Evolutionary conservation across 2,113 vertebrate species (phyloP), one percentile per base, ranked within the genome.

Genomic region (Gadus macrocephalus): DNA sequence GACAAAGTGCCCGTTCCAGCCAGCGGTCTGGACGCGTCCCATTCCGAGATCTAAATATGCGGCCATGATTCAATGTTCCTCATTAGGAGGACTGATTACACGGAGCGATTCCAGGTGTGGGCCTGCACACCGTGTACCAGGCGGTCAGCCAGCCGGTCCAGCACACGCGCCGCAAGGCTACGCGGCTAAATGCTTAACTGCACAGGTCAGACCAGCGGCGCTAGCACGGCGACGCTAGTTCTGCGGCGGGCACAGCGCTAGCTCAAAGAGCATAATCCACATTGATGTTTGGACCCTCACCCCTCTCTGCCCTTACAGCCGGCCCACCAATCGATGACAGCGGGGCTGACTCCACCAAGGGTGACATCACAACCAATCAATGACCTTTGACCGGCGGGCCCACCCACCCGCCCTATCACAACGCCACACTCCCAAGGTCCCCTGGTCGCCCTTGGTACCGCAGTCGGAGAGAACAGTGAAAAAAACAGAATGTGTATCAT

Each of bases 21-120:
- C 25, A 25, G 25, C 25, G 25, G 25, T 25, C 25, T 25, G 25
- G 25, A 25, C 25, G 25, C 2, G 25, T 25, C 25, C 25, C 25
- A 25, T 25, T 25, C 25, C 25, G 25, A 25, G 12, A 49, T 49
- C 42, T 49, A 49, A 28, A 49, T 81, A 73, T 87, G 84, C 82
- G 80, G 78, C 85, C 79, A 77, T 85, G 81, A 88, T 85, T 87
- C 83, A 86, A 87, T 88, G 85, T 89, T 85, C 83, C 80, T 86
- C 78, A 88, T 89, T 87, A 89, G 73, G 9, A 49, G 42, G 68
- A 62, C 38, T 82, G 76, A 89, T 87, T 88, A 87, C 73, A 78
- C 70, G 67, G 75, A 80, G 67, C 79, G 70, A 75, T 79, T 62
- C 62, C 86, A 87, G 81, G 83, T 87, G 77, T 72, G 83, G 59